Conservation (phyloP, 1,140 invertebrate genomes). For the Microplitis demolitor region DNA sequence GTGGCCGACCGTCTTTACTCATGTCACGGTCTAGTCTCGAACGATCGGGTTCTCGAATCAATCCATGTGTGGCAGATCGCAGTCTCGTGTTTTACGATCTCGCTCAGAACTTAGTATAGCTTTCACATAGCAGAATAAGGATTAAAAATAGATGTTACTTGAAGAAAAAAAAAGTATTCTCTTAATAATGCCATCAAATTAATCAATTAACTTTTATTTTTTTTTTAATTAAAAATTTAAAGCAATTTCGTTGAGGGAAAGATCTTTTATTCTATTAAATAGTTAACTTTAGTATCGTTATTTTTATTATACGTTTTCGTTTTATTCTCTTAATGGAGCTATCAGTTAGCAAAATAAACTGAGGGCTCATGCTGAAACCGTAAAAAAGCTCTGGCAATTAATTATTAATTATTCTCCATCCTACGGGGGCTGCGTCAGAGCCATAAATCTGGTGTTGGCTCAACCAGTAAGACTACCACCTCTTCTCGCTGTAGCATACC, state of each 20-base stretch:
- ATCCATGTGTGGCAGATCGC: not conserved
- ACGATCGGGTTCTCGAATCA: not conserved
- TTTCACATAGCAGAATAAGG: too few species aligned
- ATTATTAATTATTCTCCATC: constrained; percentile 13
- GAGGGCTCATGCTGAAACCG: not conserved
- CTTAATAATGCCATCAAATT: too few species aligned
- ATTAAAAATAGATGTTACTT: too few species aligned
- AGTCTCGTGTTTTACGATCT: not conserved
- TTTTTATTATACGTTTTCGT: too few species aligned
- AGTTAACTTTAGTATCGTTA: not conserved
- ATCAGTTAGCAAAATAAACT: too few species aligned
- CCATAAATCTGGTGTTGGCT: not conserved
- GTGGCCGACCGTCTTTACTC: not conserved
- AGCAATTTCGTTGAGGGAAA: too few species aligned
- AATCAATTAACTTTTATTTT: too few species aligned
- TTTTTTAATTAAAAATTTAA: too few species aligned
- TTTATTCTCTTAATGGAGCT: too few species aligned
- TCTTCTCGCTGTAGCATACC: not conserved
- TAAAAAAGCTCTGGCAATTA: constrained; percentile 13
- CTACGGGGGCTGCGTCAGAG: not conserved
- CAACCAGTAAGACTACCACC: not conserved
- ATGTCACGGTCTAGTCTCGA: not conserved
- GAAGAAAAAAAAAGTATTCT: too few species aligned
- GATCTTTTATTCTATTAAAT: not conserved
- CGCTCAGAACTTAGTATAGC: not conserved